Percentiles rank a stretch among this genome's conserved stretches.
phyloP scores from a whole-genome alignment of 1,140 invertebrate species.

The Holotrichia oblita region DNA sequence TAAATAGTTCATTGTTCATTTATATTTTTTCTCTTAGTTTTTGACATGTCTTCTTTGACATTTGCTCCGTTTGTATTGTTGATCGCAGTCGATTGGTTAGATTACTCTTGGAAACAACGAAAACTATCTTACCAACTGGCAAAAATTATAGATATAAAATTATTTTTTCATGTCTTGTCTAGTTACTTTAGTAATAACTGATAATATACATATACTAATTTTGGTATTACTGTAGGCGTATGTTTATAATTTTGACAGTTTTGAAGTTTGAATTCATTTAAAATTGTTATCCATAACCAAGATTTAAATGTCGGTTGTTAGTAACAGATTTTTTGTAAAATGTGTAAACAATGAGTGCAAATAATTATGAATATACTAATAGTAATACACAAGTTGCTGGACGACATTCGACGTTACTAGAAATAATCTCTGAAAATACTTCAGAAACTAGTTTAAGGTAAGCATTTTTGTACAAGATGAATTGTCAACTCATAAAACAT shows the following conservation, averaged over 20 bases:
- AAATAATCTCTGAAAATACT: background rate
- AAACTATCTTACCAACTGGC: too few relatives aligned
- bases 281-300: background rate
- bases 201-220: too few relatives aligned
- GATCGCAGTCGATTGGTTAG: too few relatives aligned
- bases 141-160: too few relatives aligned
- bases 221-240: too few relatives aligned
- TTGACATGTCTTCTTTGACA: background rate
- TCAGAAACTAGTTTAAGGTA: background rate
- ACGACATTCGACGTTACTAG: background rate
- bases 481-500: too few relatives aligned
- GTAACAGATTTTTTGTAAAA: background rate
- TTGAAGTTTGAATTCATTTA: too few relatives aligned
- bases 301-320: background rate
- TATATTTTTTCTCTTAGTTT: background rate
- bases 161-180: too few relatives aligned
- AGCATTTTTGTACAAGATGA: background rate
- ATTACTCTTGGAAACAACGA: too few relatives aligned
- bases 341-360: background rate
- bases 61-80: background rate
- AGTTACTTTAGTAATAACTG: too few relatives aligned
- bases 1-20: conserved; percentile 22
- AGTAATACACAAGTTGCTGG: background rate
- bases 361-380: background rate
- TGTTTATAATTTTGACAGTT: too few relatives aligned